Base-by-base conservation (phyloP, 2,888 invertebrate species). In the Odiellus spinosus region DNA sequence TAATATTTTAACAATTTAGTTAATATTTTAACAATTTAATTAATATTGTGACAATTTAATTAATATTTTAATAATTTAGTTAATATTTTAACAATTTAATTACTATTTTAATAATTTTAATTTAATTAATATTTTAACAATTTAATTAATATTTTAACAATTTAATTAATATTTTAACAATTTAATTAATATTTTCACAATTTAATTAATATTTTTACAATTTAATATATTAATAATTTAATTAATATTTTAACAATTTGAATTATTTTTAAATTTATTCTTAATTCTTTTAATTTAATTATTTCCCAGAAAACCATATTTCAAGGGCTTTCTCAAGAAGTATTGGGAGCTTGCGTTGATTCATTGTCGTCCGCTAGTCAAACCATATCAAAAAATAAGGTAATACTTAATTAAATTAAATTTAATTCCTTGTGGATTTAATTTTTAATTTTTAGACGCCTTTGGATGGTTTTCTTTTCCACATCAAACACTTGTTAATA, bases 401-500 rank as follows among this genome's bases (percentile, higher is more conserved):
- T 76, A 64, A 47, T 17, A 26, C 1, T 12, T 40, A 45, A 45
- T 11, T 11, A 5, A 26, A 34, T 36, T 21, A 17, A 38, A 8
- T 26, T 26, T 26, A 21, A 15, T 12, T 43, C 40, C 17, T 35
- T 34, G n/a, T 39, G 21, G 20, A 40, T 44, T 44, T 42, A 26
- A 38, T 44, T 47, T 32, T 20, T 40, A 48, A 40, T 35, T 51
- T 56, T 26, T 43, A 82, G 68, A 78, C 80, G 0, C 67, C 71
- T n/a, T 72, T 91, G n/a, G 95, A 98, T 67, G 93, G 87, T 0
- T 80, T 86, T 62, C 71, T 98, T n/a, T 98, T 98, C 66, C 82
- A 95, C 68, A 88, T 98, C 39, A 98, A 98, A 64, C 98, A 99
- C 68, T 70, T 99, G 49, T 71, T 99, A 3, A 98, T 99, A 49